These are phyloP conservation scores for Drosophila anomalata DNA, from an alignment of 2,888 invertebrate species.

Conservation along the genomic window DNA sequence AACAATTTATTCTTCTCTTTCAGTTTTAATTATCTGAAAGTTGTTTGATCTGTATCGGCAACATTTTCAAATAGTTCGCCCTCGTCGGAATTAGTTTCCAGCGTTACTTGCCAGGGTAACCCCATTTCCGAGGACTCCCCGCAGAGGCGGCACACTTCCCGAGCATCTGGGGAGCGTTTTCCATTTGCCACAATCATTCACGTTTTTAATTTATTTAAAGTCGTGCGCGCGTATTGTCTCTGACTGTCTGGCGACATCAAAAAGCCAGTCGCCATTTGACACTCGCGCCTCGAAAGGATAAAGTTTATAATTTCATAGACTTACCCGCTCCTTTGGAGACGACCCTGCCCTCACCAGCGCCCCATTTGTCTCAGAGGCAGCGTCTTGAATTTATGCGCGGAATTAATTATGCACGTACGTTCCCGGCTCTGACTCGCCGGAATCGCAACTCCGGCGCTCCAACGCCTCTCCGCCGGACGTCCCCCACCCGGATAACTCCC, in stretches of 20 bases:
- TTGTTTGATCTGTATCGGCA: slow-evolving; percentile 38
- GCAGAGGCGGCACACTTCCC: slow-evolving; percentile 17
- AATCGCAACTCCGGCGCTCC: slow-evolving; percentile 4
- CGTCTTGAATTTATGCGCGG: slow-evolving; percentile 78
- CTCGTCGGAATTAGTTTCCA: slow-evolving; percentile 32
- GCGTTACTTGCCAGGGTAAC: neutral
- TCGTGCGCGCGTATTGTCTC: slow-evolving; percentile 41
- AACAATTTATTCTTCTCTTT: slow-evolving; percentile 37
- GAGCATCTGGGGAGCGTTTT: slow-evolving; percentile 5
- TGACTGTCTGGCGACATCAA: slow-evolving; percentile 45
- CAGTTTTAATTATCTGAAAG: slow-evolving; percentile 45
- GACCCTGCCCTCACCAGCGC: neutral
- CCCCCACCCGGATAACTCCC: neutral
- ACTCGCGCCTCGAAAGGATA: slow-evolving; percentile 60
- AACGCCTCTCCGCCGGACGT: slow-evolving; percentile 6
- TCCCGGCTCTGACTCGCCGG: slow-evolving; percentile 20
- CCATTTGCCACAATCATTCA: slow-evolving; percentile 25
- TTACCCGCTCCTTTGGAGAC: slow-evolving; percentile 36
- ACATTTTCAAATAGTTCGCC: slow-evolving; percentile 23
- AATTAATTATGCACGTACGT: slow-evolving; percentile 79
- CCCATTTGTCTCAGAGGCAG: slow-evolving; percentile 31
- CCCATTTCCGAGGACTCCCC: slow-evolving; percentile 6
- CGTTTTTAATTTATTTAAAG: slow-evolving; percentile 68
- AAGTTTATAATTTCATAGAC: slow-evolving; percentile 78
- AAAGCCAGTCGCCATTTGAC: slow-evolving; percentile 56